Base-by-base conservation (phyloP, 2,797 vertebrate species). In the Adrianichthys oophorus region DNA sequence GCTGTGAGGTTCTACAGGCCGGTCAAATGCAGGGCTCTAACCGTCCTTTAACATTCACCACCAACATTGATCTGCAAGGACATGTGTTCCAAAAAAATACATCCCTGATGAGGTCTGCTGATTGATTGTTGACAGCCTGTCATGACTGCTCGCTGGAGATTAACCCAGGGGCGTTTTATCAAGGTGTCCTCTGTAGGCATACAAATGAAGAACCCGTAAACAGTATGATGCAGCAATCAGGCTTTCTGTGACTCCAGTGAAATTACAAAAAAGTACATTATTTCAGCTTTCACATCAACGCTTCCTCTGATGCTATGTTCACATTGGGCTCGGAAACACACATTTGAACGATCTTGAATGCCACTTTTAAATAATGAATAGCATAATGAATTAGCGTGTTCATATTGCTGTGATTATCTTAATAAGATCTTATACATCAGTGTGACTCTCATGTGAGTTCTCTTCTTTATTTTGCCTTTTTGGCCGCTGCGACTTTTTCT, bases 81-180 rank as follows among this genome's bases (percentile, higher is more conserved):
- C 76, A 52, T 80, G 70, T 65, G 60, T 65, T 56, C 72, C 23
- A 1, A 65, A 50, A 49, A 63, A 65, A 70, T 76, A 50, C 67
- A 29, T 59, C 41, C 56, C 72, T 84, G 78, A 87, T 75, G 85
- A 85, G 80, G 48, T n/a, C 3, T 43, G 62, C 43, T 48, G 72
- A 73, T 63, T 78, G 83, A 79, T 80, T 76, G 68, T 52, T 10
- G 44, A 70, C 78, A 65, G 56, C 51, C 3, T 74, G 71, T 74
- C 63, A 52, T 3, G 63, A 41, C 23, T 48, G 62, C 78, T 72
- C 51, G 14, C 15, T 1, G 65, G 52, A 70, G 57, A 79, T 80
- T 59, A 66, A 66, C 70, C 59, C 67, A 48, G 63, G 43, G 66
- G 29, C 57, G 52, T 64, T 80, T 69, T 17, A 76, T 74, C 69